phyloP scores from a whole-genome alignment of 2,888 invertebrate genomes.

The Willowsia nigromaculata region DNA sequence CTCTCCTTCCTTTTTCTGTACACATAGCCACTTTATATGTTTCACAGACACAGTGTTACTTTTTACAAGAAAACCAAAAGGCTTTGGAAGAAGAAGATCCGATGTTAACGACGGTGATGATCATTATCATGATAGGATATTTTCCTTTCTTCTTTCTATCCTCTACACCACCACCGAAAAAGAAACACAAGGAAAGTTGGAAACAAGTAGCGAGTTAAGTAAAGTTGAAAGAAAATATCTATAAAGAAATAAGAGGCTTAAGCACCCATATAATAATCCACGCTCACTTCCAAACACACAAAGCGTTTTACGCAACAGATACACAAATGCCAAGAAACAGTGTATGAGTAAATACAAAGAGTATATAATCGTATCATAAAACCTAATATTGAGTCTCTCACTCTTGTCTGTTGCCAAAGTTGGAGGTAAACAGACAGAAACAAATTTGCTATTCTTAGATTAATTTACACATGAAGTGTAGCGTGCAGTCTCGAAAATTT shows the following conservation, averaged over 20 bases:
- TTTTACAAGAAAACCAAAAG: constrained; percentile 1
- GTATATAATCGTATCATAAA: constrained; percentile 61
- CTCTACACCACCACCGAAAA: background rate
- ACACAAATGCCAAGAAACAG: background rate
- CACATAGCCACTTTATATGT: background rate
- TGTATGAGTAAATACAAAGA: background rate
- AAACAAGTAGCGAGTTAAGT: constrained; percentile 30
- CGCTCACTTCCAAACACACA: constrained; percentile 44
- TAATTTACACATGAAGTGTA: constrained; percentile 34
- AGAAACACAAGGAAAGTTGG: background rate
- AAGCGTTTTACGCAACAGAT: constrained; percentile 38
- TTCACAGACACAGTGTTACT: background rate
- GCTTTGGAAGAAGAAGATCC: background rate
- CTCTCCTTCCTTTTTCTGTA: background rate
- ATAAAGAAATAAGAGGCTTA: constrained; percentile 68
- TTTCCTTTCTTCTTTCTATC: constrained; percentile 8
- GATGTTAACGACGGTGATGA: background rate
- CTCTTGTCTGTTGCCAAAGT: background rate
- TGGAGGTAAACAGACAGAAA: background rate
- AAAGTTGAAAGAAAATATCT: constrained; percentile 48
- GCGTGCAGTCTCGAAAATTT: constrained; percentile 34
- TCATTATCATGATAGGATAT: constrained; percentile 12
- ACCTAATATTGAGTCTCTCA: constrained; percentile 36
- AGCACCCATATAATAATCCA: constrained; percentile 68
- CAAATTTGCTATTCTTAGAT: constrained; percentile 47